Base-by-base conservation (phyloP, 2,797 vertebrate genomes). In the Loris lydekkerianus region DNA sequence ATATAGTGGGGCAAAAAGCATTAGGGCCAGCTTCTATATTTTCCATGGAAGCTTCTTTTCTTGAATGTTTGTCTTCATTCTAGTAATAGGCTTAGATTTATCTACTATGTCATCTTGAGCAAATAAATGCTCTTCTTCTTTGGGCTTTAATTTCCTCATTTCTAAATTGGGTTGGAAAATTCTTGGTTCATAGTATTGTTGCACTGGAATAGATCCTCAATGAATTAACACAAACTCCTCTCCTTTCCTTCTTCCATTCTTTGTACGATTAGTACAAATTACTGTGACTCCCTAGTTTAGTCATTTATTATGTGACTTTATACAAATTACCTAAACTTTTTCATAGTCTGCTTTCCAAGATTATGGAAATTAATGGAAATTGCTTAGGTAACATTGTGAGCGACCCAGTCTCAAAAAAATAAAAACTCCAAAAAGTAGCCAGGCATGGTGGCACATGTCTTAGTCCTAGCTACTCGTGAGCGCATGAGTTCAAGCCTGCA, bases 291-390 rank as follows among this genome's bases (percentile, higher is more conserved):
- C 53, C 56, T 82, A 53, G 49, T 61, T 60, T n/a, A 31, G 70
- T 75, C 37, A 31, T 60, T 72, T 31, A 40, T n/a, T 72, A 43
- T 29, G 65, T 90, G 76, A 85, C 69, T 95, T 86, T 43, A 27
- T 80, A 89, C 34, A 60, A 89, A 80, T 89, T 61, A 61, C 13
- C 78, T 76, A 76, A 49, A 43, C 31, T 86, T 93, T 46, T 23
- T 82, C 60, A 20, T 69, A 86, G 90, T 25, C 88, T 86, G 70
- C 46, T 93, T 95, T 21, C 21, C 14, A 53, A 88, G 60, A 63
- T 91, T 73, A 34, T 40, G 43, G 78, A 89, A 94, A 70, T 94
- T 40, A n/a, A 46, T 46, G 46, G 46, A n/a, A n/a, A 67, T n/a
- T 67, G 15, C 31, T 17, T n/a, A 17, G 65, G 31, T 17, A 67